These are phyloP conservation scores for Psilopsiagon aymara DNA, from an alignment of 2,113 vertebrate genomes.

Conservation along the genomic window DNA sequence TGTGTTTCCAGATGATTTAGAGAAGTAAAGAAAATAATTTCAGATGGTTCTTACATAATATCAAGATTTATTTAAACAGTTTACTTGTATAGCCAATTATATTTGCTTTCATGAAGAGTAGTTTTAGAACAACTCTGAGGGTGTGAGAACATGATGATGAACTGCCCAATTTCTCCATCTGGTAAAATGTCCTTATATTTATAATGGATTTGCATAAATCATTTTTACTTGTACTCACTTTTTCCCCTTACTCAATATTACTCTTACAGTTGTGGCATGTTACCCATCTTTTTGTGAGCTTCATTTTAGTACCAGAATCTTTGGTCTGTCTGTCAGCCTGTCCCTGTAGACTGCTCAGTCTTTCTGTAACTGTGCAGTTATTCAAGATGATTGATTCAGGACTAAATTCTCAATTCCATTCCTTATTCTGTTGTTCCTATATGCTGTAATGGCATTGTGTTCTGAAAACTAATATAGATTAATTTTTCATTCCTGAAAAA, in stretches of 20 bases:
- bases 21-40: slow-evolving; percentile 30
- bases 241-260: neutral
- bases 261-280: neutral
- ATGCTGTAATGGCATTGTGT: neutral
- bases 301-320: neutral
- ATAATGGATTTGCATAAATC: slow-evolving; percentile 36
- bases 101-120: slow-evolving; percentile 58
- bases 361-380: neutral
- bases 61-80: slow-evolving; percentile 41
- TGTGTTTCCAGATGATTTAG: neutral
- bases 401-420: neutral
- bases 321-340: neutral
- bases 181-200: slow-evolving; percentile 61
- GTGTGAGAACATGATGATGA: slow-evolving; percentile 70
- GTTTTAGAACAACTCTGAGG: slow-evolving; percentile 70
- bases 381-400: neutral
- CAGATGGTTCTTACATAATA: slow-evolving; percentile 46
- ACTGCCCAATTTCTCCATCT: slow-evolving; percentile 73
- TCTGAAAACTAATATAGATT: neutral
- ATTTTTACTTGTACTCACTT: neutral
- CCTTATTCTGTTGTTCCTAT: neutral
- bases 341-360: neutral
- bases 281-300: neutral
- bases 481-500: neutral
- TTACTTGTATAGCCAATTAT: slow-evolving; percentile 45